These are phyloP conservation scores for Hyposmocoma kahamanoa DNA, from an alignment of 1,140 invertebrate genomes.

Conservation along the genomic window DNA sequence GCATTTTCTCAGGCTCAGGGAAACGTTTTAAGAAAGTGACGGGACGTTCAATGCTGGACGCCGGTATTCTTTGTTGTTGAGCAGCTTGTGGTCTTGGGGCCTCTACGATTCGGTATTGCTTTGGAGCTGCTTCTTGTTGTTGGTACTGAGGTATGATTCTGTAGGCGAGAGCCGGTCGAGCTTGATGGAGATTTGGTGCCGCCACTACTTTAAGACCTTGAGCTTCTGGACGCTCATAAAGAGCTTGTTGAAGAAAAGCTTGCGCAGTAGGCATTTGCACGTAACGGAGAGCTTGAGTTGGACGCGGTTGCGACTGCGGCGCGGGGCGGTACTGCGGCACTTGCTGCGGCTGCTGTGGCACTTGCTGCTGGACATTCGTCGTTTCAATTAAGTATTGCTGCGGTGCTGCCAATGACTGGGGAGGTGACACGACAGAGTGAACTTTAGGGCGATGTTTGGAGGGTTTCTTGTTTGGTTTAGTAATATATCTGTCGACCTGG, in stretches of 20 bases:
- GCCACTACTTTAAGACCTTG: constrained; percentile 60
- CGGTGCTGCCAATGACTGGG: constrained; percentile 43
- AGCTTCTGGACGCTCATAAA: constrained; percentile 53
- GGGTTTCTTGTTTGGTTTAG: constrained; percentile 58
- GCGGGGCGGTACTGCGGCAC: constrained; percentile 30
- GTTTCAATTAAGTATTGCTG: constrained; percentile 65
- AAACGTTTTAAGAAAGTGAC: constrained; percentile 55
- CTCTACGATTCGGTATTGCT: constrained; percentile 54
- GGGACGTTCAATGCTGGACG: constrained; percentile 47
- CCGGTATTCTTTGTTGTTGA: constrained; percentile 39
- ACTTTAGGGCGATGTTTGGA: constrained; percentile 52
- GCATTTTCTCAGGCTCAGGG: constrained; percentile 46
- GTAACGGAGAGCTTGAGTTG: constrained; percentile 51
- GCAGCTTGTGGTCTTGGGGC: constrained; percentile 34
- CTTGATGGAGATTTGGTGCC: constrained; percentile 49
- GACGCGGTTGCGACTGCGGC: constrained; percentile 38
- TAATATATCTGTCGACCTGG: constrained; percentile 56
- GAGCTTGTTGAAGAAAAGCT: constrained; percentile 32
- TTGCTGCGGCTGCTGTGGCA: constrained; percentile 22
- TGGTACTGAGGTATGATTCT: constrained; percentile 49
- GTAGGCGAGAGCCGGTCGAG: constrained; percentile 37
- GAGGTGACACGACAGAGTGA: constrained; percentile 21
- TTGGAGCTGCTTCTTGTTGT: constrained; percentile 45
- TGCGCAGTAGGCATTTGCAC: constrained; percentile 40
- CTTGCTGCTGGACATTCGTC: constrained; percentile 55